phyloP scores from a whole-genome alignment of 2,113 vertebrate genomes.

The Ictalurus punctatus region DNA sequence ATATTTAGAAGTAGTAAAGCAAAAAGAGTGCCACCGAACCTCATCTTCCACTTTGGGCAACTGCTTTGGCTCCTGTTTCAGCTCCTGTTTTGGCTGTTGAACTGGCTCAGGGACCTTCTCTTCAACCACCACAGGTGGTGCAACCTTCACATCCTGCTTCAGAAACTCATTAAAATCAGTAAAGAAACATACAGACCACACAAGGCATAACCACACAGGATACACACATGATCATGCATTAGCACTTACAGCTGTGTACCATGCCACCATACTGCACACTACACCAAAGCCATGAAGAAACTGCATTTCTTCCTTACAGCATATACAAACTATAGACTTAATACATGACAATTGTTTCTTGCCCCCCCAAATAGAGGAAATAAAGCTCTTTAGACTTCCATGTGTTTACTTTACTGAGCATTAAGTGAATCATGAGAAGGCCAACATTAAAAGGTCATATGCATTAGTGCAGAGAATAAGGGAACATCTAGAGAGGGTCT shows the following conservation, averaged over 20 bases:
- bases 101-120: constrained; percentile 39
- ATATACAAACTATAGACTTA: neutral
- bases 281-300: neutral
- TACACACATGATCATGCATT: too few relatives aligned
- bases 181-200: neutral
- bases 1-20: neutral
- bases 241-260: too few relatives aligned
- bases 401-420: neutral
- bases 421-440: neutral
- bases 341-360: neutral
- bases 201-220: neutral
- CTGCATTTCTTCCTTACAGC: neutral
- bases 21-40: constrained; percentile 50
- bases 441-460: too few relatives aligned
- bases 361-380: neutral
- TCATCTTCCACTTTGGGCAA: constrained; percentile 44
- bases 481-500: neutral
- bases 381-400: neutral
- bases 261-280: too few relatives aligned
- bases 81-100: constrained; percentile 48
- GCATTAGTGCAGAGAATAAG: neutral
- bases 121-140: constrained; percentile 59
- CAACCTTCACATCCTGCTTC: constrained; percentile 60
- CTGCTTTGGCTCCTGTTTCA: constrained; percentile 43
- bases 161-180: neutral